phyloP scores from a whole-genome alignment of 2,113 vertebrate species.

The Rhineura floridana region DNA sequence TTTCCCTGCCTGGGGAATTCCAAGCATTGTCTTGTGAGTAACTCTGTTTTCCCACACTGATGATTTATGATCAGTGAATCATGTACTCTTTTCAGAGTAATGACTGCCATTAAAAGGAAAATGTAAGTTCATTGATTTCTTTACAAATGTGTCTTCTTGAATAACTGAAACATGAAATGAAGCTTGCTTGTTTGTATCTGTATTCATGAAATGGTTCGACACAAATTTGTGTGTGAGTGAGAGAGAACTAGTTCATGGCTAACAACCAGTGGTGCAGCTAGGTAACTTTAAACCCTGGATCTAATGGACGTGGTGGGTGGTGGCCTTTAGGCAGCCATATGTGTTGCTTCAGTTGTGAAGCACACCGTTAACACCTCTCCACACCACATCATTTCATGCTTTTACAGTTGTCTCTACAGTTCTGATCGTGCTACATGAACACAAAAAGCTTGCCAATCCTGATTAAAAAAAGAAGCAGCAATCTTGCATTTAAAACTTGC shows the following conservation, averaged over 20 bases:
- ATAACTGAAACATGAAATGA: background rate
- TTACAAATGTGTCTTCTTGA: background rate
- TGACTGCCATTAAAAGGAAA: background rate
- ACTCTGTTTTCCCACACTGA: constrained; percentile 21
- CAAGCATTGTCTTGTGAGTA: background rate
- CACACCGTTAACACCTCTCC: no score
- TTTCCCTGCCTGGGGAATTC: background rate
- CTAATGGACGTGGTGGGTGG: background rate
- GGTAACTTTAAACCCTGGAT: no score
- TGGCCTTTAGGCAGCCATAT: no score
- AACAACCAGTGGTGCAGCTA: background rate
- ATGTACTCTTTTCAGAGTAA: background rate
- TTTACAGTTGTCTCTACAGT: no score
- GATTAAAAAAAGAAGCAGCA: no score
- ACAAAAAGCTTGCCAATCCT: no score
- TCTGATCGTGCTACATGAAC: no score
- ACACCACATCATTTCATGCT: no score
- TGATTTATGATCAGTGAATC: background rate
- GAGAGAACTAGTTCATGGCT: background rate
- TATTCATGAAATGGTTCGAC: background rate
- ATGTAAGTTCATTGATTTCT: background rate
- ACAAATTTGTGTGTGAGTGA: no score
- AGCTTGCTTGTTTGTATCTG: background rate
- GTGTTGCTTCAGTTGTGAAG: no score
- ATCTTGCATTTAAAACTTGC: no score